Percentiles rank a stretch among this genome's conserved stretches.
phyloP scores from a whole-genome alignment of 2,797 vertebrate genomes.

The Mus caroli region DNA sequence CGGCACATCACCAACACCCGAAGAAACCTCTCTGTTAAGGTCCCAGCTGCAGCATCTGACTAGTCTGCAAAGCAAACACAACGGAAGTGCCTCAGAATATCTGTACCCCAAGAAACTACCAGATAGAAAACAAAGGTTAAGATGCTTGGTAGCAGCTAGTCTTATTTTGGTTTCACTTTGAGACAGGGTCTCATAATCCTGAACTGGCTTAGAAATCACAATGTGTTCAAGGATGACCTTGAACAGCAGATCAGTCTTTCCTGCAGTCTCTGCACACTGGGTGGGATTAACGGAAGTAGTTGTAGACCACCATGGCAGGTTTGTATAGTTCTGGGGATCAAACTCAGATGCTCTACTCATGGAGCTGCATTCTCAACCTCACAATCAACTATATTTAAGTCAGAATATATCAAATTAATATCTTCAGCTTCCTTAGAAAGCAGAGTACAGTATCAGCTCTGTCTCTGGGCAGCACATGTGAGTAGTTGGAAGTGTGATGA shows the following conservation, averaged over 20 bases:
- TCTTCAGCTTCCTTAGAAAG: constrained; percentile 65
- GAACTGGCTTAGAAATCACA: background rate
- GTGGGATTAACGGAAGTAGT: background rate
- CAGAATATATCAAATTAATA: constrained; percentile 72
- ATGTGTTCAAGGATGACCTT: background rate
- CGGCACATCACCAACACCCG: constrained; percentile 95
- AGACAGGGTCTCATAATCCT: background rate
- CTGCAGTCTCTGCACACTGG: background rate
- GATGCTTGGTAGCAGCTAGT: constrained; percentile 88
- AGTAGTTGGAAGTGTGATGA: constrained; percentile 78
- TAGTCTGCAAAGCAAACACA: constrained; percentile 88
- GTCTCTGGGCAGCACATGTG: constrained; percentile 74
- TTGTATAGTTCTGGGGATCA: background rate
- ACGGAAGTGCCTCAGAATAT: constrained; percentile 96
- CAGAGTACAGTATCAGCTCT: constrained; percentile 58
- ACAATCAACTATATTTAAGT: constrained; percentile 68
- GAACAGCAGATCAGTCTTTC: background rate
- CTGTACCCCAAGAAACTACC: constrained; percentile 81
- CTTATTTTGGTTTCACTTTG: constrained; percentile 8
- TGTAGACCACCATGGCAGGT: background rate
- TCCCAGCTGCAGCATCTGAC: constrained; percentile 92
- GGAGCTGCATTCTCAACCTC: background rate
- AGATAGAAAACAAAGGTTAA: constrained; percentile 80
- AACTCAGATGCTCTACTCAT: background rate
- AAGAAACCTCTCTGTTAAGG: constrained; percentile 91